Conservation (phyloP, 2,113 vertebrate genomes). For the Cyprinodon variegatus region DNA sequence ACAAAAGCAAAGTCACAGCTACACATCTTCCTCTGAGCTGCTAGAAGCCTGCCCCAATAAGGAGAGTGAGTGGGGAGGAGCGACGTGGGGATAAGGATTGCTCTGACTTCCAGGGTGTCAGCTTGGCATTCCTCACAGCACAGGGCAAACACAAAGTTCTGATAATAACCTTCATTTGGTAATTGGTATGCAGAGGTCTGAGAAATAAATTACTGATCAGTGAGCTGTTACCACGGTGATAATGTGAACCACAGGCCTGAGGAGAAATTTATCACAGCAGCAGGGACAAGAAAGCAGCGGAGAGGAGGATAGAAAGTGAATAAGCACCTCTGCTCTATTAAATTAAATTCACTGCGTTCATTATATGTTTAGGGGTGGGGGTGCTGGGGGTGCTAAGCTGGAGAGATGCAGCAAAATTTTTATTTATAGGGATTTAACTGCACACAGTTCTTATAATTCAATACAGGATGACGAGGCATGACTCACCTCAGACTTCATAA, state of each 20-base stretch:
- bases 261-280: constrained; percentile 46
- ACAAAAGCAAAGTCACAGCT: no score
- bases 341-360: no score
- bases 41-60: no score
- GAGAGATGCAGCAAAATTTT: no score
- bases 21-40: no score
- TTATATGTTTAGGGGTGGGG: no score
- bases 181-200: constrained; percentile 83
- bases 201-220: constrained; percentile 88
- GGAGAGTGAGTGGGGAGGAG: no score
- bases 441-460: no score
- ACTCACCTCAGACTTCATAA: not conserved
- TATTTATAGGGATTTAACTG: no score
- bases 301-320: not conserved
- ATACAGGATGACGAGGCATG: no score
- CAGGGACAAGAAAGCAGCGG: not conserved
- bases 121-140: constrained; percentile 71
- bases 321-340: not conserved
- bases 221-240: constrained; percentile 82
- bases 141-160: constrained; percentile 67
- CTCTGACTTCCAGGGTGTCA: not conserved
- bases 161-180: constrained; percentile 85
- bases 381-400: no score
- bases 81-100: no score
- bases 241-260: constrained; percentile 79